Evolutionary conservation across 2,888 invertebrate species (phyloP).

Genomic region (Ormyrus nitidulus): DNA sequence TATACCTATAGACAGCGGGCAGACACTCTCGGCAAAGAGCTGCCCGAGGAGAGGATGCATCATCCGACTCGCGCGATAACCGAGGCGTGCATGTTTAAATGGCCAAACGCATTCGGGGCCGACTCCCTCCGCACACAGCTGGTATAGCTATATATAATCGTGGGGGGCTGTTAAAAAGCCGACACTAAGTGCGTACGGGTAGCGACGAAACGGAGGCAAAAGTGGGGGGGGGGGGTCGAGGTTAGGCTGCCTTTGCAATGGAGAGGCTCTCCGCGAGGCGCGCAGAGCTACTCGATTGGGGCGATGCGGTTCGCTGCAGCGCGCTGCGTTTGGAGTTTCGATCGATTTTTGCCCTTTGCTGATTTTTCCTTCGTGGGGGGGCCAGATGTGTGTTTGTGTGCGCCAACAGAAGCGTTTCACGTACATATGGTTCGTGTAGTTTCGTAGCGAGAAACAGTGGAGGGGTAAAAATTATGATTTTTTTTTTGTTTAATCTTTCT

Average conservation of each 20-base stretch:
- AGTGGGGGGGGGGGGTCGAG: too few relatives aligned
- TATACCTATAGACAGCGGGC: not conserved
- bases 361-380: too few relatives aligned
- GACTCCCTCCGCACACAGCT: not conserved
- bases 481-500: too few relatives aligned
- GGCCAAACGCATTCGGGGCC: slow-evolving; percentile 28
- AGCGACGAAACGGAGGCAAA: too few relatives aligned
- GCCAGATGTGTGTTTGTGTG: too few relatives aligned
- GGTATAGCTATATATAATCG: not conserved
- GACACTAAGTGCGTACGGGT: not conserved
- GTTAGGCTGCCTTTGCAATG: not conserved
- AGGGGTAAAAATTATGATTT: too few relatives aligned
- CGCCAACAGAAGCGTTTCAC: too few relatives aligned
- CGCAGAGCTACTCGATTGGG: not conserved
- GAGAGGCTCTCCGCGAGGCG: not conserved
- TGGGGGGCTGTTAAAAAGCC: not conserved
- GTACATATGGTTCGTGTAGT: too few relatives aligned
- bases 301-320: too few relatives aligned
- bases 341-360: too few relatives aligned
- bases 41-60: not conserved
- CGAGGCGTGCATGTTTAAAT: slow-evolving; percentile 50
- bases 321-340: too few relatives aligned
- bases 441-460: too few relatives aligned
- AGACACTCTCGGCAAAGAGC: not conserved
- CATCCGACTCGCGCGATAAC: not conserved